phyloP scores from a whole-genome alignment of 2,797 vertebrate species.

The Scarus forsteni region DNA sequence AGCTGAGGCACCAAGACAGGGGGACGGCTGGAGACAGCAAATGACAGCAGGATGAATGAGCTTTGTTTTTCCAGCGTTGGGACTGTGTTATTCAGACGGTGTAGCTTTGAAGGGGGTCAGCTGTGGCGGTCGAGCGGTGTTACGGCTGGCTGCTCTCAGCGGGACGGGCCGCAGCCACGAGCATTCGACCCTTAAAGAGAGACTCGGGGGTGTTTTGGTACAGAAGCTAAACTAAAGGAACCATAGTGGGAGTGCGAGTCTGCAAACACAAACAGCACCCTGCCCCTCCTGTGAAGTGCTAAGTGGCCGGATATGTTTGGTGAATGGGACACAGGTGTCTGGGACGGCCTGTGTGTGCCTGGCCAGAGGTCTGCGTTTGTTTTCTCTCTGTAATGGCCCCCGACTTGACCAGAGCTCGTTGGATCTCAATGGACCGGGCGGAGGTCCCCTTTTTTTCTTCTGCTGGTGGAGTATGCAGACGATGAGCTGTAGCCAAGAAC shows the following conservation, averaged over 20 bases:
- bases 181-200: constrained; percentile 46
- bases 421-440: constrained; percentile 58
- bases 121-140: constrained; percentile 56
- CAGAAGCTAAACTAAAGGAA: constrained; percentile 55
- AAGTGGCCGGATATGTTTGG: constrained; percentile 77
- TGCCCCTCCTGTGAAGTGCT: constrained; percentile 71
- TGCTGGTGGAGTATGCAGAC: constrained; percentile 34
- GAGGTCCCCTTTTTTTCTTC: constrained; percentile 8
- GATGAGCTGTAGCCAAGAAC: constrained; percentile 47
- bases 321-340: constrained; percentile 82
- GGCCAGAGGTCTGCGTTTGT: constrained; percentile 76
- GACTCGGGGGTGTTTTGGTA: constrained; percentile 46
- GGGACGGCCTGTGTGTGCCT: constrained; percentile 54
- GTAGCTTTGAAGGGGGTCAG: constrained; percentile 53
- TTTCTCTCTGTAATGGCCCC: constrained; percentile 73
- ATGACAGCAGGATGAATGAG: constrained; percentile 75
- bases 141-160: constrained; percentile 62
- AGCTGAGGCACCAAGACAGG: constrained; percentile 66
- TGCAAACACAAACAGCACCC: constrained; percentile 72
- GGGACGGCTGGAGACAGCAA: constrained; percentile 42
- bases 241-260: constrained; percentile 59
- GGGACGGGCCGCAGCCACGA: constrained; percentile 35
- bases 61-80: constrained; percentile 60
- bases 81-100: constrained; percentile 52
- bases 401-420: constrained; percentile 57